Evolutionary conservation across 2,888 invertebrate species (phyloP), one percentile per base, ranked within the genome.

Genomic region (Drosophila limbata): DNA sequence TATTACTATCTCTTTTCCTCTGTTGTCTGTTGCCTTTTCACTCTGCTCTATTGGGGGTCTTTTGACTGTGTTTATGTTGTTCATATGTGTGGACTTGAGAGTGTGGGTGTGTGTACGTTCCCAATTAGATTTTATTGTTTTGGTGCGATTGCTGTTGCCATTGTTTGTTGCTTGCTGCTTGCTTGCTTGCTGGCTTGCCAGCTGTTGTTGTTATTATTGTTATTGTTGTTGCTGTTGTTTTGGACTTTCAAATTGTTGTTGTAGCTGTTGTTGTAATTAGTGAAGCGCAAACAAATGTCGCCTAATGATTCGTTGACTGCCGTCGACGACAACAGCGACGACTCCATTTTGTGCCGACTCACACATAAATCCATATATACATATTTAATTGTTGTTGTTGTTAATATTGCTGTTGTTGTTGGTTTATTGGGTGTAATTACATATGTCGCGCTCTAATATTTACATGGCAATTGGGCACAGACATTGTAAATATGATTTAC

Each of bases 111-210:
- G 75, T 80, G 70, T 86, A 66, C 83, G 80, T 78, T 90, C 84
- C 72, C 90, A 90, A 90, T 90, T 90, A 90, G 90, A 84, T 90
- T 90, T 90, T 88, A 90, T 90, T 90, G 90, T 90, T 90, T 88
- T 68, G 71, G 81, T 82, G 76, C 78, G 75, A 88, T 85, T 82
- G 78, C 78, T 73, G 73, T 67, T 82, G 56, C 60, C 69, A 81
- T 76, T 87, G 77, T 87, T 70, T 68, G 77, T 70, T 63, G 77
- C 59, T 59, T 62, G 59, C 64, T 72, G 64, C 53, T 51, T 65
- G 62, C 53, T 51, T 65, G 62, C 63, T 48, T 55, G 51, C 52
- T 51, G 40, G 64, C 21, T 55, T 25, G 63, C 55, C 62, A 57
- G 52, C 47, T 70, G 73, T 37, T 76, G 55, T 39, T 67, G 51